These are phyloP conservation scores for Oreotragus oreotragus DNA, from an alignment of 2,113 vertebrate genomes.

Conservation along the genomic window DNA sequence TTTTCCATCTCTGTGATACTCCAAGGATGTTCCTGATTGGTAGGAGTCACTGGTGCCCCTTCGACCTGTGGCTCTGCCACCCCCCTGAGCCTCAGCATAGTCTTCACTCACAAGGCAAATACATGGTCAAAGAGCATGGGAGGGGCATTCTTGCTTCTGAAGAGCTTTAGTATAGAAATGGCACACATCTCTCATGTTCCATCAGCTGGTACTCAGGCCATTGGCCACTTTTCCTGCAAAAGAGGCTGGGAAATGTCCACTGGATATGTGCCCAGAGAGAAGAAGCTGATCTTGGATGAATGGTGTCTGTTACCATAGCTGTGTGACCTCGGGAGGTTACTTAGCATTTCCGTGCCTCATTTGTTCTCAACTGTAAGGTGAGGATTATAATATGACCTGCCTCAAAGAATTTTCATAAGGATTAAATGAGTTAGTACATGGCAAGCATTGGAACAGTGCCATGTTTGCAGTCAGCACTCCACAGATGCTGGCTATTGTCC, in stretches of 20 bases:
- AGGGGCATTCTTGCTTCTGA: neutral
- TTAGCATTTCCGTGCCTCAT: neutral
- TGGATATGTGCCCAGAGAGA: neutral
- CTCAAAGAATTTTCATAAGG: neutral
- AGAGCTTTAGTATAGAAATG: neutral
- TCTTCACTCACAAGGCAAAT: neutral
- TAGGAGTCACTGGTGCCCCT: neutral
- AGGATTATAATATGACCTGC: neutral
- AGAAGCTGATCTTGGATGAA: neutral
- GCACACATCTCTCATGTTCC: neutral
- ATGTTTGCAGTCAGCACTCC: neutral
- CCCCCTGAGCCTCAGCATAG: fast-evolving
- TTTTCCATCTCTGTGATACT: neutral
- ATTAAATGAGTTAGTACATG: neutral
- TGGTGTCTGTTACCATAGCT: neutral
- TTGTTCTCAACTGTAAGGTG: neutral
- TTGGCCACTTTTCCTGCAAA: neutral
- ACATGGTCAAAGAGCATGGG: neutral
- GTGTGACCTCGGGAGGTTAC: neutral
- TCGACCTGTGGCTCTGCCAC: neutral
- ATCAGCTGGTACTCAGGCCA: neutral
- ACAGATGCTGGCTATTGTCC: too few species aligned
- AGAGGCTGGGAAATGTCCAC: neutral
- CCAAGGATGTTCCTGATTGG: neutral
- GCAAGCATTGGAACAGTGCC: neutral